Conservation (phyloP, 2,113 vertebrate genomes). For the Canis aureus region DNA sequence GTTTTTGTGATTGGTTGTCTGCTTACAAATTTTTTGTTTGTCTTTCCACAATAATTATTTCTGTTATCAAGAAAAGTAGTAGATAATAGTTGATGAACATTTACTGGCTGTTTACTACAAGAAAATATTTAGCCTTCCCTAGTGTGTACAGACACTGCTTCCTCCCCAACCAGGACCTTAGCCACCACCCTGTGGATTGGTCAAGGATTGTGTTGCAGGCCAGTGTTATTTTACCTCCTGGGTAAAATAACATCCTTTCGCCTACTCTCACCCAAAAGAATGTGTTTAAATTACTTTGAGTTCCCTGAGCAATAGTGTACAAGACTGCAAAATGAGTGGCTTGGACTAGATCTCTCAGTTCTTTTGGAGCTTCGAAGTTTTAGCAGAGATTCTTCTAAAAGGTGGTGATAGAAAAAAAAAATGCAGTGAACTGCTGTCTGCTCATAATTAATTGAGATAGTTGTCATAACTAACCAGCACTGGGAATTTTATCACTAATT, state of each 20-base stretch:
- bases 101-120: neutral
- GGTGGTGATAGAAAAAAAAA: neutral
- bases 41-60: slow-evolving; percentile 32
- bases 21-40: neutral
- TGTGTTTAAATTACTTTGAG: slow-evolving; percentile 19
- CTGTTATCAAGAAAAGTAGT: slow-evolving; percentile 4
- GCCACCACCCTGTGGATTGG: neutral
- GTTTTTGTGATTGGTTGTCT: neutral
- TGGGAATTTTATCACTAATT: neutral
- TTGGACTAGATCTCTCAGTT: neutral
- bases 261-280: neutral
- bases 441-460: slow-evolving; percentile 34
- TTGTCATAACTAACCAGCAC: slow-evolving; percentile 1
- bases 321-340: neutral
- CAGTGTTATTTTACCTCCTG: neutral
- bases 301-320: neutral
- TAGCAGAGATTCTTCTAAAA: slow-evolving; percentile 8
- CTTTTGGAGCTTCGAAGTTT: slow-evolving; percentile 16
- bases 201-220: neutral
- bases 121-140: neutral
- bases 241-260: neutral
- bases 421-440: neutral
- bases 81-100: neutral
- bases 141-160: neutral
- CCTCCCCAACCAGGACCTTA: neutral